Evolutionary conservation across 2,797 vertebrate genomes (phyloP).

Genomic region (Microctenopoma steveboyesi): DNA sequence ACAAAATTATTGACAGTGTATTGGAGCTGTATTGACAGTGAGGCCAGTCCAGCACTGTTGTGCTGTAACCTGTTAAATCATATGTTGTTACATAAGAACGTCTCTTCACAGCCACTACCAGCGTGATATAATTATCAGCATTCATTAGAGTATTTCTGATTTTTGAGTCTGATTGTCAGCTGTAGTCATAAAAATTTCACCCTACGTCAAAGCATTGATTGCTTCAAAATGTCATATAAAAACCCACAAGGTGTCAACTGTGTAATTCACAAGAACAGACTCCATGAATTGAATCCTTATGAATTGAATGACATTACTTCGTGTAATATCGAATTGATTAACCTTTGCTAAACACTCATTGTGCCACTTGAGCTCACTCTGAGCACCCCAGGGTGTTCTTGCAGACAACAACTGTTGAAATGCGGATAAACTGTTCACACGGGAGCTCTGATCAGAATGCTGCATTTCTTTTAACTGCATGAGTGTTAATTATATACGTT

Average conservation of each 20-base stretch:
- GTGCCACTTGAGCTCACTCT: slow-evolving; percentile 11
- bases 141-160: background rate
- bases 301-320: slow-evolving; percentile 11
- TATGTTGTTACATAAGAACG: background rate
- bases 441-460: background rate
- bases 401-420: slow-evolving; percentile 3
- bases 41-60: background rate
- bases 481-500: too few species aligned
- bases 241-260: slow-evolving; percentile 14
- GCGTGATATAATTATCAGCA: background rate
- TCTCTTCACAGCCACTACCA: background rate
- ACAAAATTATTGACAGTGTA: background rate
- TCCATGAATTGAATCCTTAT: slow-evolving; percentile 32
- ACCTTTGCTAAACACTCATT: slow-evolving; percentile 39
- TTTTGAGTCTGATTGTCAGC: background rate
- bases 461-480: background rate
- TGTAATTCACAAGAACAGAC: slow-evolving; percentile 21
- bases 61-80: background rate
- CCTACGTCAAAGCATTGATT: slow-evolving; percentile 5
- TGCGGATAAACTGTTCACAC: slow-evolving; percentile 8
- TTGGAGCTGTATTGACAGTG: background rate
- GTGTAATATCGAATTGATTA: slow-evolving; percentile 8
- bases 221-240: slow-evolving; percentile 33
- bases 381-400: slow-evolving; percentile 3
- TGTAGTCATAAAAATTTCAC: background rate